These are phyloP conservation scores for Steatornis caripensis DNA, from an alignment of 2,113 vertebrate species.

Conservation along the genomic window DNA sequence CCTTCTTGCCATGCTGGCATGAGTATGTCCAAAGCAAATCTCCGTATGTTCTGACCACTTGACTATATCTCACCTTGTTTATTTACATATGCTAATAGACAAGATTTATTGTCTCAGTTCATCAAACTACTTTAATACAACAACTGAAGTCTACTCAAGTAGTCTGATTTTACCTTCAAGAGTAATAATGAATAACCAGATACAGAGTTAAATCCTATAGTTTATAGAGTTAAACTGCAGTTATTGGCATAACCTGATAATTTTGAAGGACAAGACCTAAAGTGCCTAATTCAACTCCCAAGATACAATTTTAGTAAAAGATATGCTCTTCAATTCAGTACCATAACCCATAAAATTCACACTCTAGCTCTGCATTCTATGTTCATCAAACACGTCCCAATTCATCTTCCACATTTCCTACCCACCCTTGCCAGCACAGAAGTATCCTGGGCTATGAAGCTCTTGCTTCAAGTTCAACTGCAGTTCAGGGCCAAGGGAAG, in stretches of 20 bases:
- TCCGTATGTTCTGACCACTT: rapidly evolving
- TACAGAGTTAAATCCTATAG: neutral
- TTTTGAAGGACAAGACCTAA: neutral
- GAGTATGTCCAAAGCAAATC: neutral
- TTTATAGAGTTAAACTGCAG: neutral
- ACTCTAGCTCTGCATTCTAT: neutral
- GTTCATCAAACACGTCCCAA: neutral
- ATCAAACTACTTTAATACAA: neutral
- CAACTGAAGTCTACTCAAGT: neutral
- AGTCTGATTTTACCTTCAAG: neutral
- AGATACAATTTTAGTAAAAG: neutral
- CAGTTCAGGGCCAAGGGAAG: neutral
- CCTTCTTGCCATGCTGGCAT: neutral
- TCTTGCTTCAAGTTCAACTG: neutral
- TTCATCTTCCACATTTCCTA: neutral
- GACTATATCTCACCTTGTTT: neutral
- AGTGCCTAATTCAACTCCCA: neutral
- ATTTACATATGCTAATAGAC: neutral
- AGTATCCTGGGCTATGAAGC: neutral
- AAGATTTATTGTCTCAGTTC: neutral
- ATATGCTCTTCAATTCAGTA: neutral
- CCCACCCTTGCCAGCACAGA: neutral
- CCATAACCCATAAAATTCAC: neutral
- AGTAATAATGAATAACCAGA: neutral
- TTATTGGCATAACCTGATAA: neutral